Conservation (phyloP, 2,797 vertebrate species). For the Lutjanus campechanus region DNA sequence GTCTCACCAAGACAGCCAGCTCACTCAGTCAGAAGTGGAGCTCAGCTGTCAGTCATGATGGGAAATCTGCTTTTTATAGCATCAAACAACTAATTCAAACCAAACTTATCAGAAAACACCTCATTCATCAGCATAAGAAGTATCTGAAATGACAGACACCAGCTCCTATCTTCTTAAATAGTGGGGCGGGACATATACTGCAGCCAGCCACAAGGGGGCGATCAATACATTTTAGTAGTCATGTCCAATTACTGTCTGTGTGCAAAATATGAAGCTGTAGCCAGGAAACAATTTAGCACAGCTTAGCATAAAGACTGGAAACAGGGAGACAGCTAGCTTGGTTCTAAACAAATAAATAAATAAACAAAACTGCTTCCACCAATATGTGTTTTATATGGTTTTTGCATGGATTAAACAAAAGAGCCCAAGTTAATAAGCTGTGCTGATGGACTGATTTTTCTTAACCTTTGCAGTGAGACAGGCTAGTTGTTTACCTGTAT, state of each 20-base stretch:
- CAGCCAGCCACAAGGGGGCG: no score
- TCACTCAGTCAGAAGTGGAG: no score
- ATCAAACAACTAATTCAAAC: no score
- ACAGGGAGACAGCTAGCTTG: neutral
- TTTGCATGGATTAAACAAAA: neutral
- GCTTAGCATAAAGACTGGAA: neutral
- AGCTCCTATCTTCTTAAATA: no score
- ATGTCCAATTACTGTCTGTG: neutral
- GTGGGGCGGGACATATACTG: no score
- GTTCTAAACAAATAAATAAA: neutral
- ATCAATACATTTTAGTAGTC: no score
- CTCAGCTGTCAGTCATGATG: no score
- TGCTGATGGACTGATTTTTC: neutral
- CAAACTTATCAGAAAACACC: no score
- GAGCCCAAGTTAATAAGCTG: neutral
- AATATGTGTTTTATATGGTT: neutral
- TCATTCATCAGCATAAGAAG: no score
- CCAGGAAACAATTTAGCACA: neutral
- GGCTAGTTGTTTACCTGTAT: neutral
- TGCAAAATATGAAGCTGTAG: neutral
- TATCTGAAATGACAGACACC: no score
- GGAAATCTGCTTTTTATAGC: no score
- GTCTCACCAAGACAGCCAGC: no score
- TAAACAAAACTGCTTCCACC: neutral
- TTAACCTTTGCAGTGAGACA: neutral